These are phyloP conservation scores for Phyto melanocephala DNA, from an alignment of 2,888 invertebrate genomes.

Conservation along the genomic window DNA sequence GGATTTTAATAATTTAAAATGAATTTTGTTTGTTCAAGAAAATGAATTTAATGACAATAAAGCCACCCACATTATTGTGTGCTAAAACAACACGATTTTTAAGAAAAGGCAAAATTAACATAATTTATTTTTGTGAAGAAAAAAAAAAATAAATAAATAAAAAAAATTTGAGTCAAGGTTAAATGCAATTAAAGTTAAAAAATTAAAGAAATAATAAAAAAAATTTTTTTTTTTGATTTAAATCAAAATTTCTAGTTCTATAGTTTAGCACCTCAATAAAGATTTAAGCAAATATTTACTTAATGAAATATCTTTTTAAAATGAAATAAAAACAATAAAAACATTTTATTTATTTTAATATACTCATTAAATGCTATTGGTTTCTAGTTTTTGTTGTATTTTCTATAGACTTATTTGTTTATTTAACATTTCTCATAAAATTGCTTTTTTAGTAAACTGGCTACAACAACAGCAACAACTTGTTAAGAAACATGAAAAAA, in stretches of 20 bases:
- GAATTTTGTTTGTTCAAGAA: slow-evolving; percentile 29
- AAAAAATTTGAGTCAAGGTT: slow-evolving; percentile 33
- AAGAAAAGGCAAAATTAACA: slow-evolving; percentile 41
- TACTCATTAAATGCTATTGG: too few species aligned
- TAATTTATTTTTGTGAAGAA: slow-evolving; percentile 34
- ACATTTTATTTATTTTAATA: not conserved
- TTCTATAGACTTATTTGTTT: not conserved
- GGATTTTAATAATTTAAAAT: slow-evolving; percentile 9
- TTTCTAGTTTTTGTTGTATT: slow-evolving; percentile 27
- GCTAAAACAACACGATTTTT: slow-evolving; percentile 31
- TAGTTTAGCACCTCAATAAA: too few species aligned
- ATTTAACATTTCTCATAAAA: too few species aligned
- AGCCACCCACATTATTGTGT: slow-evolving; percentile 49
- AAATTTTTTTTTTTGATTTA: too few species aligned
- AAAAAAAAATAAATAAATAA: too few species aligned
- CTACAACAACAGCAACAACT: too few species aligned
- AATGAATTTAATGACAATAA: slow-evolving; percentile 51
- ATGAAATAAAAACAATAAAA: too few species aligned
- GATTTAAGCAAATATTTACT: not conserved
- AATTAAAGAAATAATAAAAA: slow-evolving; percentile 1
- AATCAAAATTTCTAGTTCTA: too few species aligned
- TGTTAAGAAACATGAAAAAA: not conserved
- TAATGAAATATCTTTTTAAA: not conserved
- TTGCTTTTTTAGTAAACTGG: too few species aligned
- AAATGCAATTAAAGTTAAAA: not conserved